Evolutionary conservation across 2,113 vertebrate genomes (phyloP), one percentile per base, ranked within the genome.

Genomic region (Oryzias javanicus): DNA sequence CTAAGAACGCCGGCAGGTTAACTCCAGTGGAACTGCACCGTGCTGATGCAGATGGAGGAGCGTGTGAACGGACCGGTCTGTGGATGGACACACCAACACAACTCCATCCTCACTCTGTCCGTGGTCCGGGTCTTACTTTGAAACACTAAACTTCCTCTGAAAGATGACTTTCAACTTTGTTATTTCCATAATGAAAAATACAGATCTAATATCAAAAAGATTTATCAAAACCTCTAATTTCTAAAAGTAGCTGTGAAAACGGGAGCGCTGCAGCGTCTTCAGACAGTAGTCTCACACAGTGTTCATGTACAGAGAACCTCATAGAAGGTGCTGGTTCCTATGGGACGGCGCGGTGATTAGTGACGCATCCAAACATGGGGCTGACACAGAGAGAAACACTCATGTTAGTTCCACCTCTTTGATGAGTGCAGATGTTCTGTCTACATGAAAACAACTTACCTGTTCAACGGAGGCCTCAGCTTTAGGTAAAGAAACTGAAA

Each of bases 401-500:
- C 5, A 18, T 6, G 7, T 8, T 47, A 18, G 1, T 47, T 18
- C n/a, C 6, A 47, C n/a, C 7, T 47, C 1, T 29, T 17, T 3
- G 3, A 22, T 22, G 3, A 14, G 4, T 5, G 1, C 42, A 44
- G 42, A 42, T 2, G 4, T 27, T 35, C 29, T 44, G 42, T 17
- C 46, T 4, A 18, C 5, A 12, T 8, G 1, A 4, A 18, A 6
- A 24, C 14, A 24, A 27, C 1, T 85, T 86, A 91, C 90, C 91
- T 91, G 78, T 63, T 67, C 22, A 67, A 49, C 25, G 49, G 42
- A 4, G 62, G 64, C 64, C n/a, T 69, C 72, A 41, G 70, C 60
- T 10, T 90, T 83, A 91, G 67, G 87, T 89, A 67, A 92, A 91
- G 78, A 92, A 90, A 70, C 91, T 92, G 61, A 63, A 49, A 72